Base-by-base conservation (phyloP, 2,888 invertebrate genomes). In the Onthophagus sagittarius region DNA sequence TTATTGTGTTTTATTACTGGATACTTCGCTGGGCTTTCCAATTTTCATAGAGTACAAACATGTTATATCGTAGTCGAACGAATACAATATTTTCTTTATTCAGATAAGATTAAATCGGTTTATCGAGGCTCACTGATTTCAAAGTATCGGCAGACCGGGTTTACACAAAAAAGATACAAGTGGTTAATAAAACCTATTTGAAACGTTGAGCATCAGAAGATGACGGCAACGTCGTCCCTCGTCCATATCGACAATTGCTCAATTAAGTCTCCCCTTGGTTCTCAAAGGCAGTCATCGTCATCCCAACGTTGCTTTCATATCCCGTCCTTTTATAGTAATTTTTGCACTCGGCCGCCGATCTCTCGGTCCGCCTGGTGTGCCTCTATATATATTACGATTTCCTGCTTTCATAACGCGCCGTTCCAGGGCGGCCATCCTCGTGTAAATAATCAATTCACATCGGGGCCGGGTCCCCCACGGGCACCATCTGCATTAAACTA, bases 401-500 rank as follows among this genome's bases (percentile, higher is more conserved):
- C 67, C 67, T 67, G 31, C 67, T 67, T 32, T 67, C 32, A 32
- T 67, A 23, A 53, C 39, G 39, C 39, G 39, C 15, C 32, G 67
- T 31, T 67, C 31, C 32, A 23, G 23, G 67, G 15, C 67, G 63
- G n/a, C 31, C 31, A 67, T 67, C 67, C 7, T 23, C 67, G 67
- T 67, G 67, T 67, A 67, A 67, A 67, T 67, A 67, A 67, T 67
- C 67, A 53, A 53, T 53, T 53, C 39, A 53, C 39, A 53, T 53
- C 39, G 39, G 67, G 67, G n/a, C 67, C 23, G 23, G 31, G 23
- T 67, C 67, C 67, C 67, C 67, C 32, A 31, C 31, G 67, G 67
- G 67, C 67, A 67, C 67, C 67, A 67, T 67, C 31, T 67, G 67
- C 67, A 67, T 67, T 67, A 67, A 67, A 67, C 67, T 67, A 67